A percentile compares a stretch with the other conserved stretches of the same genome.
phyloP scores from a whole-genome alignment of 2,888 invertebrate species.

The Ectemnius lituratus region DNA sequence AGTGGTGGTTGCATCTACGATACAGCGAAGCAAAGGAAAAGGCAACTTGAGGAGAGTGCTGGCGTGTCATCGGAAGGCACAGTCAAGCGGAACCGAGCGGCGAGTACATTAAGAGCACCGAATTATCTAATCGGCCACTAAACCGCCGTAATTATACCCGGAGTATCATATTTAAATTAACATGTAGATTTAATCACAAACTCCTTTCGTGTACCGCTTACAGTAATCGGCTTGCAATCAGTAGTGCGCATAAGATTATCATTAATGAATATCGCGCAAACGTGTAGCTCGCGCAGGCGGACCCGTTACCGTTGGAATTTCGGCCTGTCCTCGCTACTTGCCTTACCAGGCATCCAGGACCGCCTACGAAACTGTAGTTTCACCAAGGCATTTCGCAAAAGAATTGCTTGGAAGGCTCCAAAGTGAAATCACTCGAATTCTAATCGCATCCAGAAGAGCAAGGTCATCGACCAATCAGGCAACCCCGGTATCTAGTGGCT shows the following conservation, averaged over 20 bases:
- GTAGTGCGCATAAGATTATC: constrained; percentile 64
- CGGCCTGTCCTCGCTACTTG: no score
- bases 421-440: background rate
- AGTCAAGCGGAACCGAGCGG: background rate
- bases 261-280: constrained; percentile 59
- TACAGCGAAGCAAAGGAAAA: background rate
- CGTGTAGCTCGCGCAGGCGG: constrained; percentile 29
- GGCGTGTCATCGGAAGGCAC: background rate
- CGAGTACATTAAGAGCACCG: constrained; percentile 11
- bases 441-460: constrained; percentile 1
- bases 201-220: constrained; percentile 59
- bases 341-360: no score
- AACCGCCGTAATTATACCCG: constrained; percentile 27
- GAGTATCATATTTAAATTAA: constrained; percentile 55
- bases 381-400: constrained; percentile 2
- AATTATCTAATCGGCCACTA: constrained; percentile 26
- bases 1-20: no score
- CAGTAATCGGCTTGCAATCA: constrained; percentile 64
- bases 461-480: constrained; percentile 20
- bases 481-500: constrained; percentile 5
- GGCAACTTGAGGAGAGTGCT: background rate
- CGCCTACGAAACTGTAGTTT: background rate
- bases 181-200: constrained; percentile 66
- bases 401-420: background rate
- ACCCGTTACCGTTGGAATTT: background rate